These are phyloP conservation scores for Polymixis lichenea DNA, from an alignment of 2,888 invertebrate species.

Conservation along the genomic window DNA sequence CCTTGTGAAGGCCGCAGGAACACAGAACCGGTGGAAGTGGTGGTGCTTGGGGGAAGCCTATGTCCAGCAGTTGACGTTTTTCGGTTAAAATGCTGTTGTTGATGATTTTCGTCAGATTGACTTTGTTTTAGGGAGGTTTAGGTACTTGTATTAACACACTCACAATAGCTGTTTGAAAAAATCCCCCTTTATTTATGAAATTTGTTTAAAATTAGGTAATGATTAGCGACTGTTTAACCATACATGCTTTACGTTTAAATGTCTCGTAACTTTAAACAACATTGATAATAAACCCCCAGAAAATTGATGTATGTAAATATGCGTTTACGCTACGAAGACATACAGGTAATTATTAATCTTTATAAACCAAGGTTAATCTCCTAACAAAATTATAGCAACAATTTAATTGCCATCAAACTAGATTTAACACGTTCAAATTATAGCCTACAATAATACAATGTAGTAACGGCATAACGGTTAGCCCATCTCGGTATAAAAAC, in stretches of 20 bases:
- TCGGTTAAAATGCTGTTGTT: no score
- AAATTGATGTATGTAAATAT: neutral
- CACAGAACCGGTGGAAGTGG: no score
- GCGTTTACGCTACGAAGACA: neutral
- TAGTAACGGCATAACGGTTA: constrained; percentile 13
- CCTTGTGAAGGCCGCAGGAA: no score
- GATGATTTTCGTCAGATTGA: neutral
- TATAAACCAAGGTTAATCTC: constrained; percentile 41
- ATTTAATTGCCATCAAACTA: constrained; percentile 37
- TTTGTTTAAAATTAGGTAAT: neutral
- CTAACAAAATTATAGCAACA: constrained; percentile 19
- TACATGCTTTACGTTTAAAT: no score
- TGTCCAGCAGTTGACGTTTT: no score
- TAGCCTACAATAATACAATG: constrained; percentile 19
- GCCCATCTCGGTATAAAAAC: constrained; percentile 22
- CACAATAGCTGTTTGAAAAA: neutral
- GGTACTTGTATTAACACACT: neutral
- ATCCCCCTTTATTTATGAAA: neutral
- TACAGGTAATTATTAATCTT: neutral
- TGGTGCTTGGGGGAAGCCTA: no score
- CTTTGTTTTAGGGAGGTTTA: neutral
- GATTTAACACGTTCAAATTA: constrained; percentile 45
- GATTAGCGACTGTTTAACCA: no score
- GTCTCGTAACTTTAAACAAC: no score
- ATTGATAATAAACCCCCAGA: neutral